Conservation (phyloP, 2,797 vertebrate species). For the Threskiornis aethiopicus region DNA sequence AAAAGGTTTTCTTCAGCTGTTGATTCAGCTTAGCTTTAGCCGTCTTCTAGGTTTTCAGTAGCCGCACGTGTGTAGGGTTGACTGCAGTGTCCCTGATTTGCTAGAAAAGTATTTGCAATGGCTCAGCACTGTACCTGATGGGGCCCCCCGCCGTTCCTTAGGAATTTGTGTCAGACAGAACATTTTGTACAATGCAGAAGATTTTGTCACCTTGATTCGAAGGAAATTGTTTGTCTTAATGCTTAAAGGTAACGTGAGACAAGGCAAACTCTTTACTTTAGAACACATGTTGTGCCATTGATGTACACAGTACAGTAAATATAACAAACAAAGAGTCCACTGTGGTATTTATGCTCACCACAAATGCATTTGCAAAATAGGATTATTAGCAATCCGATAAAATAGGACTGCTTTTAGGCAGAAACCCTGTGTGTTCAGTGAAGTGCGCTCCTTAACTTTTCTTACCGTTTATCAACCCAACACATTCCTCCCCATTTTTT, state of each 20-base stretch:
- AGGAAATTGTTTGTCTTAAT: conserved; percentile 31
- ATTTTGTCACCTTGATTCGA: neutral
- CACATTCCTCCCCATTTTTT: conserved; percentile 36
- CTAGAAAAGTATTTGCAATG: neutral
- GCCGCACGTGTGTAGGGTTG: accelerated
- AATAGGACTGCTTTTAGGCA: conserved; percentile 6
- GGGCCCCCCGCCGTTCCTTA: neutral
- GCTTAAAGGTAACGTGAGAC: conserved; percentile 30
- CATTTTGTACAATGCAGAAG: neutral
- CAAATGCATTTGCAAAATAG: conserved; percentile 29
- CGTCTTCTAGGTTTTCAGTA: neutral
- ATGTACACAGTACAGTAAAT: conserved; percentile 29
- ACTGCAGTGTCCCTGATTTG: neutral
- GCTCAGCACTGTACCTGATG: neutral
- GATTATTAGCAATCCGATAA: conserved; percentile 35
- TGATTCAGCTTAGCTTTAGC: neutral
- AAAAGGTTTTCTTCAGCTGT: neutral
- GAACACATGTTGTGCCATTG: neutral
- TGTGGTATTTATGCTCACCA: neutral
- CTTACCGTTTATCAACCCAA: conserved; percentile 6
- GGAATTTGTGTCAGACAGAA: neutral
- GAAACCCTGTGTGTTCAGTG: neutral
- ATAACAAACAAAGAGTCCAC: conserved; percentile 22
- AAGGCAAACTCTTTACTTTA: conserved; percentile 8
- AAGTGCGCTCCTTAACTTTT: neutral